Evolutionary conservation across 2,888 invertebrate species (phyloP).

Genomic region (Branchellion lobata): DNA sequence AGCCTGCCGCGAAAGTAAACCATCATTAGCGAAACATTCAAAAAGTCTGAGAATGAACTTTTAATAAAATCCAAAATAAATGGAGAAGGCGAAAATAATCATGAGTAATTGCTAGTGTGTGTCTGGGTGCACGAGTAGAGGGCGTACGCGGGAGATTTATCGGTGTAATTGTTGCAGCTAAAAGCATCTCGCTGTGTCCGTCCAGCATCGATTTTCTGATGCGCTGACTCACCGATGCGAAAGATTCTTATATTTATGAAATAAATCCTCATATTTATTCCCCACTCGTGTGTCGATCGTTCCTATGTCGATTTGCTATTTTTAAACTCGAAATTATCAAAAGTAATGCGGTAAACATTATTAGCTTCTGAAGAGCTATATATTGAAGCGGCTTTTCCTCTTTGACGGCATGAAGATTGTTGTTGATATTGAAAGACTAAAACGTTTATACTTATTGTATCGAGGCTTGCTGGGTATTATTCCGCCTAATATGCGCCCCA

Average conservation of each 20-base stretch:
- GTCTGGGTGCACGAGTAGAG: background rate
- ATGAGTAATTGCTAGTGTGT: background rate
- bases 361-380: no score
- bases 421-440: no score
- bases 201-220: background rate
- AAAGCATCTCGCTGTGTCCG: background rate
- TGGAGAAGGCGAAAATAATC: background rate
- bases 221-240: background rate
- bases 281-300: background rate
- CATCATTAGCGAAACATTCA: no score
- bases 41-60: no score
- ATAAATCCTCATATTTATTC: background rate
- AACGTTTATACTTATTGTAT: no score
- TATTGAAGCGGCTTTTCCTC: no score
- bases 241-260: background rate
- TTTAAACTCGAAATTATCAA: background rate
- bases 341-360: no score
- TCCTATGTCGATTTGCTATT: background rate
- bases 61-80: no score
- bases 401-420: no score
- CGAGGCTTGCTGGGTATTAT: no score
- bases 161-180: slow-evolving; percentile 12
- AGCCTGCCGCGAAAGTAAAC: background rate
- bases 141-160: slow-evolving; percentile 1
- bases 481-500: no score